These are phyloP conservation scores for Plutella xylostella DNA, from an alignment of 2,888 invertebrate species.

Conservation along the genomic window DNA sequence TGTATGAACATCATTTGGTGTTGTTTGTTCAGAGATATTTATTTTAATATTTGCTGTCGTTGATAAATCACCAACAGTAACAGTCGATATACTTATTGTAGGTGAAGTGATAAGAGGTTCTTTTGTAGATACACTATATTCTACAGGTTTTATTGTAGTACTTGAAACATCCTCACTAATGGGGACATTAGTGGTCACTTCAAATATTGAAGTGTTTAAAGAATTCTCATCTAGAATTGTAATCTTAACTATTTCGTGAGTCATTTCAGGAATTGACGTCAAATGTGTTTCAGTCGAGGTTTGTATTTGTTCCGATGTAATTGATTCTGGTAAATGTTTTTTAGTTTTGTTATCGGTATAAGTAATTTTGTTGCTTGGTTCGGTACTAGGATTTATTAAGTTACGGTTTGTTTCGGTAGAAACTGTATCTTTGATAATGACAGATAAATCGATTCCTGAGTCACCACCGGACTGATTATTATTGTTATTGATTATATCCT, in stretches of 20 bases:
- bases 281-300: too few relatives aligned
- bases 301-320: too few relatives aligned
- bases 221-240: slow-evolving; percentile 28
- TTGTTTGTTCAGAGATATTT: too few relatives aligned
- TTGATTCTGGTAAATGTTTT: neutral
- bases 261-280: slow-evolving; percentile 16
- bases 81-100: too few relatives aligned
- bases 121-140: too few relatives aligned
- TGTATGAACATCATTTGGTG: too few relatives aligned
- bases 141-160: too few relatives aligned
- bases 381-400: too few relatives aligned
- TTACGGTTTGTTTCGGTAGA: slow-evolving; percentile 16
- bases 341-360: slow-evolving; percentile 20
- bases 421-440: slow-evolving; percentile 42
- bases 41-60: too few relatives aligned
- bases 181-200: slow-evolving; percentile 41
- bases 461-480: slow-evolving; percentile 27
- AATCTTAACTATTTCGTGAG: slow-evolving; percentile 35
- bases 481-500: slow-evolving; percentile 12
- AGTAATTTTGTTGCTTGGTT: slow-evolving; percentile 9
- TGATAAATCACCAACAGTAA: too few relatives aligned
- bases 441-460: slow-evolving; percentile 43
- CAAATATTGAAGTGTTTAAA: slow-evolving; percentile 27
- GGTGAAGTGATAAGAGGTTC: too few relatives aligned
- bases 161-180: too few relatives aligned